These are phyloP conservation scores for Eulemur macaco DNA, from an alignment of 2,113 vertebrate species.

Conservation along the genomic window DNA sequence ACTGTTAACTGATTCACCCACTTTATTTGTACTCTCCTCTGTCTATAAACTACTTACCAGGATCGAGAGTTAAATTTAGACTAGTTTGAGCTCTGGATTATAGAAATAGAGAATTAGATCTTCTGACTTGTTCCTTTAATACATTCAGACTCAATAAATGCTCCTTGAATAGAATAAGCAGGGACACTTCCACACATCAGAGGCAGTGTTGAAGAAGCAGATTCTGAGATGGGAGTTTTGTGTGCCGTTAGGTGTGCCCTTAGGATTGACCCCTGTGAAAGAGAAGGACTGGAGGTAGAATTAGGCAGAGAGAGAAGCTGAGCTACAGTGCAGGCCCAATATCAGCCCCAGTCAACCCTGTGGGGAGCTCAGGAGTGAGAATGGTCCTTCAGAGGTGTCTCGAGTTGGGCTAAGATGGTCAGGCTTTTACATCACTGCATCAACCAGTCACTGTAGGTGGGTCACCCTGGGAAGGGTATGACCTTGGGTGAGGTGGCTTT, in stretches of 20 bases:
- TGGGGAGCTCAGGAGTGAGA: background rate
- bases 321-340: background rate
- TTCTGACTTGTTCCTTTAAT: background rate
- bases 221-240: background rate
- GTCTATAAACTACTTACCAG: background rate
- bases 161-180: background rate
- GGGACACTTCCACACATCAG: background rate
- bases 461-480: background rate
- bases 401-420: background rate
- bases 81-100: background rate
- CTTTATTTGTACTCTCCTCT: background rate
- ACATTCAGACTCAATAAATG: background rate
- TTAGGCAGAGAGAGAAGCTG: background rate
- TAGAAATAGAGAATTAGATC: background rate
- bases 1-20: background rate
- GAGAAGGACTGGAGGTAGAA: background rate
- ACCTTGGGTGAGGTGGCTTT: background rate
- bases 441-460: background rate
- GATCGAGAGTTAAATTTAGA: background rate
- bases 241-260: background rate
- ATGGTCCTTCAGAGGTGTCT: background rate
- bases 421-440: background rate
- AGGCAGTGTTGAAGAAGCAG: background rate
- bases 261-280: background rate
- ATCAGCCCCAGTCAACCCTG: background rate